Base-by-base conservation (phyloP, 2,888 invertebrate species). In the Agrenia bidenticulata region DNA sequence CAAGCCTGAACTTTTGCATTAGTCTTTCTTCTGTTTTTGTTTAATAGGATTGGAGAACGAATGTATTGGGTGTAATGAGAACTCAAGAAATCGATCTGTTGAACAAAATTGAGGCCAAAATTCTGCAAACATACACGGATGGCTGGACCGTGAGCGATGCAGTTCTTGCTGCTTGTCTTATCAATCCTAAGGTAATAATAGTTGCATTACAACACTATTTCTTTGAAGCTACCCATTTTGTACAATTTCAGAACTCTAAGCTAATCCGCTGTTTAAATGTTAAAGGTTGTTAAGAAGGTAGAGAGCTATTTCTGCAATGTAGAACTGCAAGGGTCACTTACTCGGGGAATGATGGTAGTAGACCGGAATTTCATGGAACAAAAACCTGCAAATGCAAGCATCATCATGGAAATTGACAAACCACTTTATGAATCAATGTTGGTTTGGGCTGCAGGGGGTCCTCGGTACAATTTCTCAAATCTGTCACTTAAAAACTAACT, bases 311-410 rank as follows among this genome's bases (percentile, higher is more conserved):
- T 50, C 42, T 74, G 73, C 27, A 78, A 78, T 1, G 80, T 81
- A 2, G 81, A 81, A 65, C 74, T 80, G 17, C 69, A 77, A 23
- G 81, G 81, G n/a, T 70, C 64, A 17, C 72, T 77, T 56, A 80
- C 81, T 0, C 72, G 80, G 19, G 81, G 81, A 2, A 79, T 79
- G 74, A 77, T 81, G 78, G 78, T 81, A 0, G 78, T 80, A 2
- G 81, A 81, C 66, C 62, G 55, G 2, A n/a, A 17, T 45, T 55
- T 58, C 67, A 21, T 32, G 56, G 24, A 70, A 67, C 54, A 58
- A 11, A 13, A 45, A 11, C 64, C 66, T 7, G n/a, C 45, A 17
- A 77, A 77, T 58, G 73, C 75, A 0, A 61, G 59, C 4, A 56
- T 76, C 9, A 64, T 77, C n/a, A 71, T 73, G 15, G 37, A 70